These are phyloP conservation scores for Hydractinia symbiolongicarpus DNA, from an alignment of 30 jellyfish, hydroid and myxozoan species.

Conservation along the genomic window DNA sequence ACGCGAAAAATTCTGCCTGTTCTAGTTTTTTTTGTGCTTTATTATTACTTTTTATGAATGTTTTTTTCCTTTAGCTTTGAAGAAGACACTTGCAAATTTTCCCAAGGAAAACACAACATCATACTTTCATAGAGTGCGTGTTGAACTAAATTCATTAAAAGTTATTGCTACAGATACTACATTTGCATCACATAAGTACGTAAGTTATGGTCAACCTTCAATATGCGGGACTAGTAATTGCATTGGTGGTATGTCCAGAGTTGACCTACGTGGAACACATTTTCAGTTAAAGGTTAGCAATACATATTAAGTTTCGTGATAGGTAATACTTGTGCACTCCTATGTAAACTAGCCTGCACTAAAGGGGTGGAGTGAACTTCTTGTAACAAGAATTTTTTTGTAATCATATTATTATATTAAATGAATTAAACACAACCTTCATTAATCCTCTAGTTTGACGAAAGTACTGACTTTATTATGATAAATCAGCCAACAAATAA, in stretches of 20 bases:
- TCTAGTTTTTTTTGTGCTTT: too few relatives aligned
- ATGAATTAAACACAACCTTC: not conserved
- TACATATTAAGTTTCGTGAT: not conserved
- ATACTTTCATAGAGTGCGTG: constrained; percentile 33
- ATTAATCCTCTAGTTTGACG: too few relatives aligned
- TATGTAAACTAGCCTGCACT: too few relatives aligned
- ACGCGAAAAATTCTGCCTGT: too few relatives aligned
- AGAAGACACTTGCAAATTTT: not conserved
- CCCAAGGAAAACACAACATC: not conserved
- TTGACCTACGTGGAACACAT: constrained; percentile 94
- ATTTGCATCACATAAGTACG: constrained; percentile 43
- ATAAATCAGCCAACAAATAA: too few relatives aligned
- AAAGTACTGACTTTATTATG: too few relatives aligned
- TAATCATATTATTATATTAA: not conserved
- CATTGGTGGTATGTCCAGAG: constrained; percentile 56
- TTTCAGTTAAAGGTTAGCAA: constrained; percentile 63
- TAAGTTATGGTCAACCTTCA: constrained; percentile 59
- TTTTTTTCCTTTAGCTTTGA: not conserved
- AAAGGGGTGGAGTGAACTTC: too few relatives aligned
- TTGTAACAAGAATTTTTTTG: too few relatives aligned
- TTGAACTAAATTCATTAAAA: constrained; percentile 42
- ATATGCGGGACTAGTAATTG: constrained; percentile 58
- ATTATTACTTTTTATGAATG: too few relatives aligned
- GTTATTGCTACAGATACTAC: constrained; percentile 63
- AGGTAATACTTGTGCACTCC: too few relatives aligned